A percentile compares a stretch with the other conserved stretches of the same genome.
These are phyloP conservation scores for Lethenteron camtschaticum DNA, from an alignment of 2,113 vertebrate genomes.

Conservation along the genomic window DNA sequence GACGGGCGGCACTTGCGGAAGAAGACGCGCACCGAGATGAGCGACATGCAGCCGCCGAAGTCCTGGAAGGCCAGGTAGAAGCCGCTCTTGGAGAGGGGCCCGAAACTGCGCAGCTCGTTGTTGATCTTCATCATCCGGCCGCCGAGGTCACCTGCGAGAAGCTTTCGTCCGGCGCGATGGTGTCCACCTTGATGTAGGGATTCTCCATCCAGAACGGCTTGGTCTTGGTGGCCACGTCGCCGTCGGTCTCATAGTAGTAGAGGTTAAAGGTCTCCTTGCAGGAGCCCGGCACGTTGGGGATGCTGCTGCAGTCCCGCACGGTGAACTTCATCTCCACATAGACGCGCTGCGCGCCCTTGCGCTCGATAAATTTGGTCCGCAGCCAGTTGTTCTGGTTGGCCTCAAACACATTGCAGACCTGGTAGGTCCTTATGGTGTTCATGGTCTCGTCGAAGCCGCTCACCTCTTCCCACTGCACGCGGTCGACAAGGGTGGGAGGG, in stretches of 20 bases:
- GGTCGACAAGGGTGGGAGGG: conserved; percentile 7
- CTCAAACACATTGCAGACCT: conserved; percentile 96
- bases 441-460: conserved; percentile 97
- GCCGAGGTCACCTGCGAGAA: conserved; percentile 96
- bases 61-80: conserved; percentile 98
- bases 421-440: conserved; percentile 95
- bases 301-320: conserved; percentile 90
- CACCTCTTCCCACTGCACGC: conserved; percentile 82
- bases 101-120: conserved; percentile 86
- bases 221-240: conserved; percentile 81
- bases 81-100: conserved; percentile 69
- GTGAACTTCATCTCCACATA: conserved; percentile 97
- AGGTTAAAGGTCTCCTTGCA: conserved; percentile 99
- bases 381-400: conserved; percentile 99
- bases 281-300: conserved; percentile 80
- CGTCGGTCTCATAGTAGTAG: conserved; percentile 89
- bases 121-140: conserved; percentile 96
- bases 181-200: conserved; percentile 97
- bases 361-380: conserved; percentile 81
- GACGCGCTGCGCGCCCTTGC: conserved; percentile 66
- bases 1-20: conserved; percentile 89
- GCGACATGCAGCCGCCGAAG: conserved; percentile 93
- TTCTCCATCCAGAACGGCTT: conserved; percentile 87
- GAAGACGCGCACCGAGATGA: conserved; percentile 87
- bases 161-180: conserved; percentile 92